These are phyloP conservation scores for Prionailurus viverrinus DNA, from an alignment of 2,113 vertebrate species.

Conservation along the genomic window DNA sequence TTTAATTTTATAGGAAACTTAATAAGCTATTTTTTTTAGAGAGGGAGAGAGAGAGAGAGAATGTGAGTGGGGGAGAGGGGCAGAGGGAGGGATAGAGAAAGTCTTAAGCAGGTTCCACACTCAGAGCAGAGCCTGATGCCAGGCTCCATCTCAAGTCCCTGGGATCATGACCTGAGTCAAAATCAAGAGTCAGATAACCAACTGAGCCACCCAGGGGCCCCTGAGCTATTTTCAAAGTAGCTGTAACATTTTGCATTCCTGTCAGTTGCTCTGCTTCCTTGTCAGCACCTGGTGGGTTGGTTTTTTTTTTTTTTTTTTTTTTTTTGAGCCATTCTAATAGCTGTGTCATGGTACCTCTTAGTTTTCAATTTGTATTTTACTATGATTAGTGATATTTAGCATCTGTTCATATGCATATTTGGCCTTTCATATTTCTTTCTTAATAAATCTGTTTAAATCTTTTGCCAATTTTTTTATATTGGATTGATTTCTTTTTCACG, in stretches of 20 bases:
- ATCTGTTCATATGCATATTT: background rate
- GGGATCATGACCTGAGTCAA: too few relatives aligned
- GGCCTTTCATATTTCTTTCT: background rate
- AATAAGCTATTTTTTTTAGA: background rate
- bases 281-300: background rate
- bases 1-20: background rate
- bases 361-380: background rate
- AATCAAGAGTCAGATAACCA: too few relatives aligned
- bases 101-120: too few relatives aligned
- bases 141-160: too few relatives aligned
- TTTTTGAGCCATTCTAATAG: background rate
- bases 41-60: too few relatives aligned
- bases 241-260: background rate
- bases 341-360: background rate
- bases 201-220: too few relatives aligned
- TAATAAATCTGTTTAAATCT: background rate
- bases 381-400: background rate
- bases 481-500: background rate
- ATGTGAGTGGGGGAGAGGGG: too few relatives aligned
- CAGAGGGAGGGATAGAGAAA: too few relatives aligned
- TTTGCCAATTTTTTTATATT: background rate
- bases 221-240: background rate
- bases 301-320: background rate
- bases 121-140: too few relatives aligned
- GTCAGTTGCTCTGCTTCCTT: background rate